Evolutionary conservation across 2,113 vertebrate species (phyloP).

Genomic region (Chroicocephalus ridibundus): DNA sequence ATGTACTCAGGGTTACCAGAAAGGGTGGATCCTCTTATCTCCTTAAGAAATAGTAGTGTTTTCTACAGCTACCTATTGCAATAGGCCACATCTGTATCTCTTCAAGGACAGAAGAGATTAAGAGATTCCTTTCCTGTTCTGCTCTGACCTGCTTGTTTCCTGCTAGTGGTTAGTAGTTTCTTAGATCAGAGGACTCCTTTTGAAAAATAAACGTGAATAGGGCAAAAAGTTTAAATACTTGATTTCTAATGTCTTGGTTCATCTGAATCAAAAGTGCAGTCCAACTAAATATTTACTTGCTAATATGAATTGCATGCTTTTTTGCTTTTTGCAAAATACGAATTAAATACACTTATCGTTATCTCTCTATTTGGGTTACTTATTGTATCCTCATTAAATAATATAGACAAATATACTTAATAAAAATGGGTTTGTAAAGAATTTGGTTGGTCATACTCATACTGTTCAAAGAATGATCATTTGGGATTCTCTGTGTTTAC

Average conservation of each 20-base stretch:
- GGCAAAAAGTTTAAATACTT: background rate
- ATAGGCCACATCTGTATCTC: background rate
- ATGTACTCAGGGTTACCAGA: background rate
- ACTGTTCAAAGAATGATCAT: background rate
- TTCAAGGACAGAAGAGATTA: background rate
- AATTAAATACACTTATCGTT: background rate
- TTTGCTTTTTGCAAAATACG: background rate
- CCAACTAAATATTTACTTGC: background rate
- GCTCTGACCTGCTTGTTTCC: background rate
- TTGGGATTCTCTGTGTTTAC: background rate
- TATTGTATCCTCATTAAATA: background rate
- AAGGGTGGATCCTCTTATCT: background rate
- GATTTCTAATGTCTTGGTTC: background rate
- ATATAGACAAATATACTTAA: background rate
- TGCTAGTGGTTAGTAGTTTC: background rate
- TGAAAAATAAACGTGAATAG: background rate
- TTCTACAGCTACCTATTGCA: background rate
- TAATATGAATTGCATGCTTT: background rate
- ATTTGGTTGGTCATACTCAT: background rate
- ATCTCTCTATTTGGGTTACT: background rate
- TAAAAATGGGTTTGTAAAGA: background rate
- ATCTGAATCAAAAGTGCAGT: background rate
- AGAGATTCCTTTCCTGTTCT: background rate
- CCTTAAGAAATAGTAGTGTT: background rate
- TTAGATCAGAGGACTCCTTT: background rate